Evolutionary conservation across 2,888 invertebrate genomes (phyloP), one percentile per base, ranked within the genome.

Genomic region (Drosophila merina): DNA sequence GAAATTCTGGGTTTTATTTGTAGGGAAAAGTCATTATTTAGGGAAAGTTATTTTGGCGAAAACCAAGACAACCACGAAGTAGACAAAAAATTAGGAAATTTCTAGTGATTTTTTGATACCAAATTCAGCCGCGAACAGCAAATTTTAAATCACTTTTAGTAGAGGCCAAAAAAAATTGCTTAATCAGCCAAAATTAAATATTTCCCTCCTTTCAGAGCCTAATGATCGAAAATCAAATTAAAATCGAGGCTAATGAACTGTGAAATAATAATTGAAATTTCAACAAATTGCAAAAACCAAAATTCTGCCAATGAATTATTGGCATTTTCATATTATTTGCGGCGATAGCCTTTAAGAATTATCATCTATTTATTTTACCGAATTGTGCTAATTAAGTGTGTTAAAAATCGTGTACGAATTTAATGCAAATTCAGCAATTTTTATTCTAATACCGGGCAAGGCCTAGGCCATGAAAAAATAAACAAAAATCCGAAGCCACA

Each of bases 401-500:
- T 48, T 36, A 47, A 58, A 64, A 76, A 70, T 74, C 75, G 71
- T 68, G 79, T 60, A 64, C 52, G 68, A 74, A 76, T 66, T 63
- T 63, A 75, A 72, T 77, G 81, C 76, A 85, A 86, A 76, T 81
- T 70, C 68, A 62, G 79, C 72, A 51, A 69, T 79, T 85, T 70
- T 85, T 68, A 85, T 85, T 66, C 73, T 76, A 76, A 73, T 56
- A 55, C 49, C 75, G 25, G 40, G 44, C 70, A 64, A 74, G 75
- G 73, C 56, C 72, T 70, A 63, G 74, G 55, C 74, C 49, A 68
- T 66, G 57, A 12, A 52, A 12, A 52, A 42, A 25, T 12, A 47
- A 57, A 48, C 14, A 69, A 25, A 42, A 49, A 26, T 36, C 7
- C 63, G 20, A 12, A 50, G 63, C 28, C 28, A 42, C 42, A 28